Evolutionary conservation across 2,797 vertebrate genomes (phyloP), one percentile per base, ranked within the genome.

Genomic region (Chloroceryle amazona): DNA sequence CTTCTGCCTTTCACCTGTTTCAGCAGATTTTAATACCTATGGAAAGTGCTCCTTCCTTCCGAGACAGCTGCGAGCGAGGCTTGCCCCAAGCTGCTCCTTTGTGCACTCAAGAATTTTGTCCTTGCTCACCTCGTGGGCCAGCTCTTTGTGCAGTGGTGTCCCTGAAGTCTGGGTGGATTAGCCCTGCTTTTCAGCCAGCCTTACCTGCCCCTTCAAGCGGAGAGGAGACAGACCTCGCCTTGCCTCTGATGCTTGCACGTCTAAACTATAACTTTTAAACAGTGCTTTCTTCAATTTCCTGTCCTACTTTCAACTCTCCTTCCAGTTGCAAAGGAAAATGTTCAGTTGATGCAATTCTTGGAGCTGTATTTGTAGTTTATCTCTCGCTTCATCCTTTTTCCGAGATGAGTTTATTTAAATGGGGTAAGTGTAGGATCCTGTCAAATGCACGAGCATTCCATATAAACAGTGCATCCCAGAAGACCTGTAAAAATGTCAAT

Each of bases 1-100:
- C 80, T 94, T 87, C 42, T 41, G 29, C 67, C 57, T 90, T 89
- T 90, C 90, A 97, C 86, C 91, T 95, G 80, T 93, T 96, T 90
- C 71, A 87, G 83, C 78, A 81, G 86, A 92, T 92, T 93, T 87
- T 89, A 89, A 89, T 95, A 90, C 83, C 86, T 87, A n/a, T 54
- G 61, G 81, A 90, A 92, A 93, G 78, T 58, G 67, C 14, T 4
- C 72, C 62, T 95, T 95, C 90, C 90, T 96, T 95, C 75, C 12
- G 65, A 92, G 74, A n/a, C 61, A 96, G 91, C 93, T 92, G 91
- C 81, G 94, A 81, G 90, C 84, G 91, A 80, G 90, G 70, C 85
- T 97, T 95, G 86, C 97, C 80, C 78, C 52, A 31, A 81, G 89
- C 85, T 65, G 80, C 68, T 90, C 70, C 91, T 95, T 90, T 93